Conservation (phyloP, 1,140 invertebrate species). For the Polyergus mexicanus region DNA sequence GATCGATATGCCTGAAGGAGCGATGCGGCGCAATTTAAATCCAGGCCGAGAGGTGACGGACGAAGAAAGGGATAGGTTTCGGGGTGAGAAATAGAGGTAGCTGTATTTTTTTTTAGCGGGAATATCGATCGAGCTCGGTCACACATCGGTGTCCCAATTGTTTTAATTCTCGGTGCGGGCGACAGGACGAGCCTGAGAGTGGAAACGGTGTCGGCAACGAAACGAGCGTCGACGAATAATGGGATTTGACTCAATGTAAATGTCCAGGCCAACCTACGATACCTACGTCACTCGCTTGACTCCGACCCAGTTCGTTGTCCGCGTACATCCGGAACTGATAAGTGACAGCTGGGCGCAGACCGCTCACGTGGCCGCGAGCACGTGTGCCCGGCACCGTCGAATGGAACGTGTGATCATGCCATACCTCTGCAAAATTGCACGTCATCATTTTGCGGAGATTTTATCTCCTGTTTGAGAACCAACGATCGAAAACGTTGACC, state of each 20-base stretch:
- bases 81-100: constrained; percentile 11
- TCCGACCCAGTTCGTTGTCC: constrained; percentile 94
- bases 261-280: constrained; percentile 47
- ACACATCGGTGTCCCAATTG: constrained; percentile 42
- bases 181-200: neutral
- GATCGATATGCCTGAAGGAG: constrained; percentile 12
- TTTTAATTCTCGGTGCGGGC: constrained; percentile 44
- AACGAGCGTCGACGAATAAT: constrained; percentile 3
- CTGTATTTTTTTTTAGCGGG: constrained; percentile 11
- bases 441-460: neutral
- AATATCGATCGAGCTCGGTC: constrained; percentile 36
- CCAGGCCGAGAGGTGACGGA: constrained; percentile 42
- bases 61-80: constrained; percentile 26
- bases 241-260: too few relatives aligned
- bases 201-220: neutral
- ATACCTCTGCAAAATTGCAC: constrained; percentile 88
- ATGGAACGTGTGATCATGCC: constrained; percentile 92
- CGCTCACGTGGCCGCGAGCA: constrained; percentile 92
- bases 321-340: constrained; percentile 96
- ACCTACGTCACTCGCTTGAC: constrained; percentile 93
- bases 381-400: constrained; percentile 93
- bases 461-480: neutral
- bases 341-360: constrained; percentile 94
- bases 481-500: neutral
- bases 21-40: constrained; percentile 48